Evolutionary conservation across 1,140 invertebrate species (phyloP).

Genomic region (Lithobius niger): DNA sequence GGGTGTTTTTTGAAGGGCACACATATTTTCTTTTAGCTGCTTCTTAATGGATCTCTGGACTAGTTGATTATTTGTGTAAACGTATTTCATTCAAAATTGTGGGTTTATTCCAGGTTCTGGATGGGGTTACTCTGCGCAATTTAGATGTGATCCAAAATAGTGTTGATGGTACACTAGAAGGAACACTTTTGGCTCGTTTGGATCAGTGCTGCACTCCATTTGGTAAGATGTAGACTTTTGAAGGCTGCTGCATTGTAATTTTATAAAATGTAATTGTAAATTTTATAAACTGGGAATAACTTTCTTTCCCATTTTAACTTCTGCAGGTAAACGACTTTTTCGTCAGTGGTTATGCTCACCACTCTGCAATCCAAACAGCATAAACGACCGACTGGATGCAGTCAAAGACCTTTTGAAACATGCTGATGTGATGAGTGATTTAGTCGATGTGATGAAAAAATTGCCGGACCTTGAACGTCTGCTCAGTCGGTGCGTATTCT

Average conservation of each 20-base stretch:
- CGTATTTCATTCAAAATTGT: too few species aligned
- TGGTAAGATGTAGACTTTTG: too few species aligned
- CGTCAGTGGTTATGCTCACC: constrained; percentile 87
- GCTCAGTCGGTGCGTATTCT: constrained; percentile 85
- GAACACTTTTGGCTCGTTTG: constrained; percentile 65
- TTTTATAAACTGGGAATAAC: not conserved
- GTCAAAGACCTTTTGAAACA: constrained; percentile 57
- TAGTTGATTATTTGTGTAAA: too few species aligned
- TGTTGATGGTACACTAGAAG: constrained; percentile 37
- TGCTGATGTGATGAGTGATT: constrained; percentile 46
- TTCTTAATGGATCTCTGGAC: too few species aligned
- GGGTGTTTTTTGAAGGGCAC: too few species aligned
- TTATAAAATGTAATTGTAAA: not conserved
- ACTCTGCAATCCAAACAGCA: constrained; percentile 58
- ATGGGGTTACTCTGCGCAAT: constrained; percentile 79
- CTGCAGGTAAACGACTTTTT: constrained; percentile 47
- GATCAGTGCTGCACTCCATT: constrained; percentile 84
- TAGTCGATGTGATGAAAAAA: constrained; percentile 49
- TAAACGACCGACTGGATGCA: constrained; percentile 68
- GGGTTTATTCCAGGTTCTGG: constrained; percentile 79
- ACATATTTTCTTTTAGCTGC: too few species aligned
- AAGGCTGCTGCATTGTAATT: too few species aligned
- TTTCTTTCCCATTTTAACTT: constrained; percentile 10
- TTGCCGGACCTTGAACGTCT: constrained; percentile 90
- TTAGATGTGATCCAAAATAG: constrained; percentile 59